phyloP scores from a whole-genome alignment of 2,888 invertebrate genomes.

The Smittia sp. region DNA sequence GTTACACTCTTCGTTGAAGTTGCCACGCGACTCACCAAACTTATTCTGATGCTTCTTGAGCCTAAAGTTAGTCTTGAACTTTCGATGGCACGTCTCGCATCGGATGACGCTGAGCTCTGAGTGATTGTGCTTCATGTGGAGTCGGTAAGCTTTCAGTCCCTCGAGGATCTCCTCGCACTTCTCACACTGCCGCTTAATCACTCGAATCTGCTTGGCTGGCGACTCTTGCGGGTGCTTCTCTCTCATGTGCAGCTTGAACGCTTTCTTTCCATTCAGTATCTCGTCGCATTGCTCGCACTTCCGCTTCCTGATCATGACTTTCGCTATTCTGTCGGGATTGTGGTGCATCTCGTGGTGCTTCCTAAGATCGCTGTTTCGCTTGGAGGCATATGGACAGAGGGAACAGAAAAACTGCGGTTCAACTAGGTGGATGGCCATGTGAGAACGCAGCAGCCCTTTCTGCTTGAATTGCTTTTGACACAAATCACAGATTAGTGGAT shows the following conservation, averaged over 20 bases:
- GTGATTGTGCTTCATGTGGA: conserved; percentile 25
- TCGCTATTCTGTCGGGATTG: conserved; percentile 19
- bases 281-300: conserved; percentile 13
- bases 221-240: conserved; percentile 11
- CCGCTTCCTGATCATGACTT: neutral
- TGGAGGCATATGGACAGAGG: conserved; percentile 20
- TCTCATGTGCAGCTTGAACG: conserved; percentile 8
- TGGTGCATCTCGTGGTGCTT: conserved; percentile 16
- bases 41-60: conserved; percentile 1
- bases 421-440: neutral
- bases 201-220: neutral
- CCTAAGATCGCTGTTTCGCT: conserved; percentile 18
- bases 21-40: neutral
- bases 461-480: conserved; percentile 11
- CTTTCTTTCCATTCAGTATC: neutral
- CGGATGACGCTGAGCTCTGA: neutral
- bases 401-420: neutral
- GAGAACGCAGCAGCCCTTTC: conserved; percentile 10
- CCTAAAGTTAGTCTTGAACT: conserved; percentile 29
- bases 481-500: conserved; percentile 27
- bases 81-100: conserved; percentile 27
- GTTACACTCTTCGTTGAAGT: neutral
- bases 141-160: neutral
- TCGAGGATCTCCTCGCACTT: conserved; percentile 19
- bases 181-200: neutral